A percentile compares a stretch with the other conserved stretches of the same genome.
Evolutionary conservation across 1,140 invertebrate species (phyloP).

Genomic region (Ceratitis capitata): DNA sequence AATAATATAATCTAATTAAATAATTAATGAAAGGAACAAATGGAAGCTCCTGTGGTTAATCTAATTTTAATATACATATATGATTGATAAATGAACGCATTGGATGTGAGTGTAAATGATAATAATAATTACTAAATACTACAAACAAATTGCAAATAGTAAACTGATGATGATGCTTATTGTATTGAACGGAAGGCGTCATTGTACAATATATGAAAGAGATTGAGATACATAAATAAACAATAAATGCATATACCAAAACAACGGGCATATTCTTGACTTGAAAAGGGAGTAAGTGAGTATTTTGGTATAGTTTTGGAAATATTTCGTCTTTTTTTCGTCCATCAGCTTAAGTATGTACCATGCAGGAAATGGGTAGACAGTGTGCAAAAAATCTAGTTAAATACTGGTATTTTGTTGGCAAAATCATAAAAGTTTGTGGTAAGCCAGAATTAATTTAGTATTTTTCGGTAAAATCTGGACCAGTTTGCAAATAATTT

Average conservation of each 20-base stretch:
- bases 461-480: too few species aligned
- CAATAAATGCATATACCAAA: slow-evolving; percentile 23
- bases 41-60: neutral
- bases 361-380: too few species aligned
- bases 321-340: too few species aligned
- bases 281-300: neutral
- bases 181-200: neutral
- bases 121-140: neutral
- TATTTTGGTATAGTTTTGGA: too few species aligned
- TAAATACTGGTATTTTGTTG: too few species aligned
- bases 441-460: too few species aligned
- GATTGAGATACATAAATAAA: slow-evolving; percentile 5
- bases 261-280: neutral
- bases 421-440: too few species aligned
- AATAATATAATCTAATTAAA: neutral
- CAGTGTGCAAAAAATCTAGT: too few species aligned
- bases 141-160: neutral
- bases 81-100: neutral
- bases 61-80: neutral
- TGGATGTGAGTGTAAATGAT: slow-evolving; percentile 29
- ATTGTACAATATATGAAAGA: neutral
- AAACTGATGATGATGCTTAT: neutral
- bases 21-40: neutral
- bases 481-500: too few species aligned
- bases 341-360: too few species aligned